Conservation (phyloP, 2,797 vertebrate genomes). For the Melopsittacus undulatus region DNA sequence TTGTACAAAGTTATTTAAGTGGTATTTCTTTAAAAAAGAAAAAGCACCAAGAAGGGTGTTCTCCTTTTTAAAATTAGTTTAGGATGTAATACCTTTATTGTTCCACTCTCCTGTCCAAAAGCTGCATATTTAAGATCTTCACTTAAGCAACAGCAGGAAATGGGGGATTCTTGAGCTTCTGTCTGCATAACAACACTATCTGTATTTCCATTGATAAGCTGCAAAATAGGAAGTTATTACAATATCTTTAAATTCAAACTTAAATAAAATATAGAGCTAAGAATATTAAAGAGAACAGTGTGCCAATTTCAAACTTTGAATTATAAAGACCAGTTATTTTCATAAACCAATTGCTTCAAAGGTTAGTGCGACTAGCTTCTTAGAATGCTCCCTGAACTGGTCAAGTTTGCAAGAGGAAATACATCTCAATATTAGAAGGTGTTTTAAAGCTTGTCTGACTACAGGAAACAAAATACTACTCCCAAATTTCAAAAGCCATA, state of each 20-base stretch:
- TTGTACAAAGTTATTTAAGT: neutral
- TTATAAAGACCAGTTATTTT: neutral
- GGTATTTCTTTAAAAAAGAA: neutral
- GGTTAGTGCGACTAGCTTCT: neutral
- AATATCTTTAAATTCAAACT: neutral
- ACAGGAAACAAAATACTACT: neutral
- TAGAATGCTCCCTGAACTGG: neutral
- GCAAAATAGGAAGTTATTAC: neutral
- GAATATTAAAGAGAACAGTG: neutral
- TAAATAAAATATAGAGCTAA: neutral
- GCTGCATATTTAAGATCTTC: conserved; percentile 75
- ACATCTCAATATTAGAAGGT: neutral
- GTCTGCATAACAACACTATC: conserved; percentile 82
- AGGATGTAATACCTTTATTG: conserved; percentile 80
- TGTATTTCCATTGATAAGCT: conserved; percentile 86
- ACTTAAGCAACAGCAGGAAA: conserved; percentile 87
- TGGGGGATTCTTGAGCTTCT: conserved; percentile 77
- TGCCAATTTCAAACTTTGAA: neutral
- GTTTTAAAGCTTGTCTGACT: neutral
- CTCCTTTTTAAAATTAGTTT: neutral
- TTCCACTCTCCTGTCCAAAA: conserved; percentile 84
- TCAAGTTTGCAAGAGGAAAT: neutral
- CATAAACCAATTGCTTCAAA: neutral
- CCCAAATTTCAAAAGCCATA: neutral
- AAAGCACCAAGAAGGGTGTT: neutral